Evolutionary conservation across 2,888 invertebrate genomes (phyloP).

Genomic region (Leptinotarsa tumamoca): DNA sequence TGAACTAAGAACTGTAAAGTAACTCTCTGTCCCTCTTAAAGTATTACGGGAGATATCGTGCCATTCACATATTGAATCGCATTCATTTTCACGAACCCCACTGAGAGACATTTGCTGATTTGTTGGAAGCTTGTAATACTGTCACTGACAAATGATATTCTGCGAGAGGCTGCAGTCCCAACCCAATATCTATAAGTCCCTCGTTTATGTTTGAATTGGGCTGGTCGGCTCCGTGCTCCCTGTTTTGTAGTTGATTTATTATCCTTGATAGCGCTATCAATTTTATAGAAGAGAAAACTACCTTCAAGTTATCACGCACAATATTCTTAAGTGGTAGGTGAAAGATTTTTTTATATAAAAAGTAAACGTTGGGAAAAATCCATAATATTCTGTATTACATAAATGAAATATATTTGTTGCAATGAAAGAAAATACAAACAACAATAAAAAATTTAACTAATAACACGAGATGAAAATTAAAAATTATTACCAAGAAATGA

Average conservation of each 20-base stretch:
- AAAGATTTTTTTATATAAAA: too few relatives aligned
- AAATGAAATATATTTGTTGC: too few relatives aligned
- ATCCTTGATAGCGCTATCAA: neutral
- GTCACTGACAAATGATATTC: slow-evolving; percentile 14
- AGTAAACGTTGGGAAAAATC: too few relatives aligned
- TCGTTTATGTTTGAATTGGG: slow-evolving; percentile 11
- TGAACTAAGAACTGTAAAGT: slow-evolving; percentile 29
- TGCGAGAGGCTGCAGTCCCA: neutral
- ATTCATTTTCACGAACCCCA: slow-evolving; percentile 14
- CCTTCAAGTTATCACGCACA: too few relatives aligned
- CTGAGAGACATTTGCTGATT: slow-evolving; percentile 11
- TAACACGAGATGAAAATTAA: too few relatives aligned
- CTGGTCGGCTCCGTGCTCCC: neutral
- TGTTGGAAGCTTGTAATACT: slow-evolving; percentile 10
- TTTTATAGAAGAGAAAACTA: too few relatives aligned
- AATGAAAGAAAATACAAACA: too few relatives aligned
- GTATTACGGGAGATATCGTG: slow-evolving; percentile 2
- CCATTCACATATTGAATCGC: neutral
- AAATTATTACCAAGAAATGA: too few relatives aligned
- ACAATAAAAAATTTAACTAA: too few relatives aligned
- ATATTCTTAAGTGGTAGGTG: too few relatives aligned
- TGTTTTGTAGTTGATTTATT: slow-evolving; percentile 3
- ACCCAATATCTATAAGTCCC: slow-evolving; percentile 17
- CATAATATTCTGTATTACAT: too few relatives aligned
- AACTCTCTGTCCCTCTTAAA: too few relatives aligned